Evolutionary conservation across 2,797 vertebrate species (phyloP), one percentile per base, ranked within the genome.

Genomic region (Acanthis flammea): DNA sequence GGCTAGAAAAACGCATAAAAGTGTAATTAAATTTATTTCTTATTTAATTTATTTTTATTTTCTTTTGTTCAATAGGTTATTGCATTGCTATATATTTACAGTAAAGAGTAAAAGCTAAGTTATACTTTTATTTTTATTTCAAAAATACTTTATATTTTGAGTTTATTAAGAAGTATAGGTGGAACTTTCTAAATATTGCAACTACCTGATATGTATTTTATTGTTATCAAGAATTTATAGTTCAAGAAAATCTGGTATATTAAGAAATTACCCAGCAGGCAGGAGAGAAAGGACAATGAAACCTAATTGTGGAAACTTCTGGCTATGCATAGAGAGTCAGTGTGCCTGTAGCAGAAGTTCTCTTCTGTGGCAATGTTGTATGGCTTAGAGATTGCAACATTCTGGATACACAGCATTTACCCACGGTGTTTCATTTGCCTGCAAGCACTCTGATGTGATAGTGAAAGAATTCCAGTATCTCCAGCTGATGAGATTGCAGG

Each of bases 371-470:
- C 51, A 76, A 5, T n/a, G 31, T 16, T 37, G 12, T 0, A 8
- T 7, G 37, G 31, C 25, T 71, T 27, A 41, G 62, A 41, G 50
- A 41, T n/a, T 48, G 41, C 47, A 86, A 2, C 0, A 3, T 9
- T 62, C 30, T 51, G 51, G n/a, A 31, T 27, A 14, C 8, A 13
- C 31, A 76, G 6, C 28, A 21, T 12, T 33, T 35, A 57, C 28
- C 14, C 35, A 42, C 0, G 0, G 10, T 22, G 65, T 42, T 54
- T 71, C 19, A 13, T 42, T 45, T 62, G 48, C 37, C 44, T 85
- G 44, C 28, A 23, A 79, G 33, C 10, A 17, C 44, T 60, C 37
- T 77, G 75, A 37, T 0, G 1, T 42, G 31, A 31, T 4, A 76
- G 33, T 6, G 61, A 35, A 88, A 73, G 63, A 73, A 87, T 80